Evolutionary conservation across 2,113 vertebrate genomes (phyloP).

Genomic region (Panurus biarmicus): DNA sequence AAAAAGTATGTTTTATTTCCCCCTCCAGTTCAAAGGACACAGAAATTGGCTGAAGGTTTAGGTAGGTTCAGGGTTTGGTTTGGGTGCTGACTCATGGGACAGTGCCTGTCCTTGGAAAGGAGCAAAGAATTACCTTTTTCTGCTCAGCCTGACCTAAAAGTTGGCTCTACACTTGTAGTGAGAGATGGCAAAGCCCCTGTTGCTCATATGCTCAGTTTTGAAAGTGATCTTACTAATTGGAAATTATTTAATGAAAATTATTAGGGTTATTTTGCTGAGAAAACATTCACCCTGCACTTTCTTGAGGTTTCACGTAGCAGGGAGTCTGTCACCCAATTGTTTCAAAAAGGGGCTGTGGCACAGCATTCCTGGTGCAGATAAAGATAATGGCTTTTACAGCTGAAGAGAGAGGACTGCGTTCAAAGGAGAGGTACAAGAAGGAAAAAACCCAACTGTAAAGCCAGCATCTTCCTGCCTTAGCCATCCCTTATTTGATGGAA

Average conservation of each 20-base stretch:
- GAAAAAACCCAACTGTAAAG: not conserved
- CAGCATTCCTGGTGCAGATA: not conserved
- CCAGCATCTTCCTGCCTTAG: not conserved
- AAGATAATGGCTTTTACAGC: not conserved
- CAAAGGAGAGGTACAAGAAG: not conserved
- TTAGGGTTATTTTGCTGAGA: not conserved
- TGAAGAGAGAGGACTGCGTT: not conserved
- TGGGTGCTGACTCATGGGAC: not conserved
- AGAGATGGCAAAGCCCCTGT: not conserved
- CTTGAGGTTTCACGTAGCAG: not conserved
- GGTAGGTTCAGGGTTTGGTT: not conserved
- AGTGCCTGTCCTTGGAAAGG: not conserved
- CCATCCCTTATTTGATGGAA: not conserved
- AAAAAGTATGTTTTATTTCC: not conserved
- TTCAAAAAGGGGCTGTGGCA: not conserved
- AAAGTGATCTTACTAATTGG: not conserved
- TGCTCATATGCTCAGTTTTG: not conserved
- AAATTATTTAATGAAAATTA: not conserved
- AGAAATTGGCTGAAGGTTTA: not conserved
- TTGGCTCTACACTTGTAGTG: not conserved
- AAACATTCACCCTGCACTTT: not conserved
- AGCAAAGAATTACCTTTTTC: not conserved
- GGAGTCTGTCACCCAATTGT: not conserved
- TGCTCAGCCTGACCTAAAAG: not conserved
- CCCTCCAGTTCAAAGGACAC: not conserved